Conservation (phyloP, 2,113 vertebrate species). For the Talpa occidentalis region DNA sequence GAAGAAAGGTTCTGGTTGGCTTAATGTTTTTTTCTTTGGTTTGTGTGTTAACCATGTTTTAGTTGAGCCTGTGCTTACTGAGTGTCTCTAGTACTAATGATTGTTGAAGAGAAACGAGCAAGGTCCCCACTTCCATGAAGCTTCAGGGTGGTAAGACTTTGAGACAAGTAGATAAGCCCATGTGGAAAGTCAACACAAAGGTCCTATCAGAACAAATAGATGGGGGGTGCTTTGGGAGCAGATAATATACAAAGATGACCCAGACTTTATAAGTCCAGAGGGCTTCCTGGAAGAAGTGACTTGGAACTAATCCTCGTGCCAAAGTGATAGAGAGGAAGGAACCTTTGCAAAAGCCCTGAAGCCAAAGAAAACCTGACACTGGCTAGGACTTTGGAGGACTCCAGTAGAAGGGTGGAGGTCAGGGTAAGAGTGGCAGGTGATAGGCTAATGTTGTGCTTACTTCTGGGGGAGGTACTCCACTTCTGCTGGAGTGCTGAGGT, state of each 20-base stretch:
- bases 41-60: background rate
- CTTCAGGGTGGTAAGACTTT: background rate
- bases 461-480: background rate
- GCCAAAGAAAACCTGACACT: background rate
- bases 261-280: background rate
- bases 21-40: background rate
- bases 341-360: background rate
- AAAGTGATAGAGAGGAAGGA: background rate
- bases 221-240: background rate
- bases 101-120: background rate
- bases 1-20: background rate
- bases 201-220: background rate
- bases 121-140: background rate
- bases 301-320: background rate
- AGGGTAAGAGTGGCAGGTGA: background rate
- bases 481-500: background rate
- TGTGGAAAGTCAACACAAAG: background rate
- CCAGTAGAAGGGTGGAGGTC: background rate
- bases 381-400: background rate
- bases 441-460: background rate
- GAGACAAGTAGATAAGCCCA: background rate
- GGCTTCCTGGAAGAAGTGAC: slow-evolving; percentile 12
- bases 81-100: background rate
- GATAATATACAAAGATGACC: background rate
- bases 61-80: background rate